phyloP scores from a whole-genome alignment of 1,140 invertebrate genomes.

The Amphibalanus amphitrite region DNA sequence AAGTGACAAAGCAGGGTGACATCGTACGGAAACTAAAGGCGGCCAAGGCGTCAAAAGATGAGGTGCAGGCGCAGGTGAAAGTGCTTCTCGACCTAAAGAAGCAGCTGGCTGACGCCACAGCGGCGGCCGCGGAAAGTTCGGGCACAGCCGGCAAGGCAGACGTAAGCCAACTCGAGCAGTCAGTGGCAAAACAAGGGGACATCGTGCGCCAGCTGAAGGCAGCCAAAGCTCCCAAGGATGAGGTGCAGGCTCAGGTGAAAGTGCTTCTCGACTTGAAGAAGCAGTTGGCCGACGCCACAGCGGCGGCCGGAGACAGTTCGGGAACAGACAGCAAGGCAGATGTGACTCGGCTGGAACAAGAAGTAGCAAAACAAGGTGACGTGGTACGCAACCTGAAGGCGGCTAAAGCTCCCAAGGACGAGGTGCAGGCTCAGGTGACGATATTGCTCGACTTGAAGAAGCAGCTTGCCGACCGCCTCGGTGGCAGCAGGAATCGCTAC shows the following conservation, averaged over 20 bases:
- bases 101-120: slow-evolving; percentile 10
- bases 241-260: slow-evolving; percentile 12
- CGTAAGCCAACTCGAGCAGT: slow-evolving; percentile 6
- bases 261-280: slow-evolving; percentile 13
- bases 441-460: slow-evolving; percentile 13
- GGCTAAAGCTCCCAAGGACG: slow-evolving; percentile 20
- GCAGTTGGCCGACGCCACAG: slow-evolving; percentile 11
- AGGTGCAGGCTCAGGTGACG: slow-evolving; percentile 12
- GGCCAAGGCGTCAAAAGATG: slow-evolving; percentile 20
- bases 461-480: slow-evolving; percentile 9
- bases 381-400: slow-evolving; percentile 52
- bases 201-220: slow-evolving; percentile 52
- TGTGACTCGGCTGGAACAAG: slow-evolving; percentile 6
- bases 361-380: slow-evolving; percentile 36
- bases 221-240: slow-evolving; percentile 20
- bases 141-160: no score
- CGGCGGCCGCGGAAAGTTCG: background rate
- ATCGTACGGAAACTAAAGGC: slow-evolving; percentile 52
- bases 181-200: slow-evolving; percentile 38
- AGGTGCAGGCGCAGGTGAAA: slow-evolving; percentile 12
- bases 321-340: slow-evolving; percentile 8
- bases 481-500: background rate
- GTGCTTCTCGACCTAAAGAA: slow-evolving; percentile 13
- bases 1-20: slow-evolving; percentile 37
- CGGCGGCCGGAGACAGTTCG: background rate